These are phyloP conservation scores for Scrobipalpa costella DNA, from an alignment of 2,888 invertebrate genomes.

Conservation along the genomic window DNA sequence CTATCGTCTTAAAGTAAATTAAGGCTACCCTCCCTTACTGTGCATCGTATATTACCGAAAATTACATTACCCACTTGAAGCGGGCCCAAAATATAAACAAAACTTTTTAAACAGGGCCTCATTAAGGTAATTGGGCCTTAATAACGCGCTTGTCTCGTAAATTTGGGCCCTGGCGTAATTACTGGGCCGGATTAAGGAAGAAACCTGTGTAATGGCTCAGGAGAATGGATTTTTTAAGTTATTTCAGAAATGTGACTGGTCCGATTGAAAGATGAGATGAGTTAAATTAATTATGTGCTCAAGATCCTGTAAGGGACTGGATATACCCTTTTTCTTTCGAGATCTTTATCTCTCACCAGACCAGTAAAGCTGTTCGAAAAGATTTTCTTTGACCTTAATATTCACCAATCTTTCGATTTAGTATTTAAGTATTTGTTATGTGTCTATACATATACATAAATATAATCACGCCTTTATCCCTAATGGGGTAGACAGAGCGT, in stretches of 20 bases:
- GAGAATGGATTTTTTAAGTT: constrained; percentile 20
- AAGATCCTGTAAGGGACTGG: neutral
- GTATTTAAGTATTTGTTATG: too few species aligned
- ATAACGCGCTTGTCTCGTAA: constrained; percentile 51
- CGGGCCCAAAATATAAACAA: constrained; percentile 26
- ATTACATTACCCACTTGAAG: constrained; percentile 16
- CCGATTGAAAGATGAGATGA: neutral
- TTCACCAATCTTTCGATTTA: too few species aligned
- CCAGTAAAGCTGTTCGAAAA: too few species aligned
- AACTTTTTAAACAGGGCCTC: constrained; percentile 40
- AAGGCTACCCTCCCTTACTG: neutral
- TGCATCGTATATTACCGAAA: constrained; percentile 12
- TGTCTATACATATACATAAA: too few species aligned
- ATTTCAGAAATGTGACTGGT: constrained; percentile 4
- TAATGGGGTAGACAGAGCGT: too few species aligned
- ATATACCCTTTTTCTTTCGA: neutral
- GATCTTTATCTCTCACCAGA: neutral
- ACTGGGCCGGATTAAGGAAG: constrained; percentile 28
- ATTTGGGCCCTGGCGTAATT: constrained; percentile 48
- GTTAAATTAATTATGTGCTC: neutral
- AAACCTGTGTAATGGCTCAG: constrained; percentile 16
- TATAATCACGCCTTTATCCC: too few species aligned
- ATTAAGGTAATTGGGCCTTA: constrained; percentile 49
- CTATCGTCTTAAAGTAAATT: neutral
- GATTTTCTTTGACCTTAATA: too few species aligned